Conservation (phyloP, 2,113 vertebrate genomes). For the Tricholaema leucomelas region DNA sequence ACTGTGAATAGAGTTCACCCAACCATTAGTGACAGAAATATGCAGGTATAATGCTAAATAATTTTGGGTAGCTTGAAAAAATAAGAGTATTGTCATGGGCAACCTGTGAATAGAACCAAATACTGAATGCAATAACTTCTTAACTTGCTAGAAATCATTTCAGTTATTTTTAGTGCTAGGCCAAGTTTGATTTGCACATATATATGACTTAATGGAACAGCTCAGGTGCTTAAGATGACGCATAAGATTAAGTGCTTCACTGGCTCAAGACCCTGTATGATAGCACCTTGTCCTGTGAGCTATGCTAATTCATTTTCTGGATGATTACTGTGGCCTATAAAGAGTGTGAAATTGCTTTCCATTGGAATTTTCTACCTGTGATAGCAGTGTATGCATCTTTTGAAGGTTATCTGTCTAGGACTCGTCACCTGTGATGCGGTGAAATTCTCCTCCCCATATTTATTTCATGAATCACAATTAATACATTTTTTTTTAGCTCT, state of each 20-base stretch:
- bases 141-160: not conserved
- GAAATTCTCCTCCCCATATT: slow-evolving; percentile 25
- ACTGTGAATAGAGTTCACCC: not conserved
- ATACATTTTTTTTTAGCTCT: slow-evolving; percentile 16
- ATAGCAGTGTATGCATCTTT: not conserved
- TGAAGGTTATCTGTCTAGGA: slow-evolving; percentile 30
- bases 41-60: not conserved
- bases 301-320: slow-evolving; percentile 21
- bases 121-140: not conserved
- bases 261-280: slow-evolving; percentile 17
- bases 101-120: not conserved
- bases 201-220: not conserved
- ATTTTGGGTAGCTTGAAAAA: not conserved
- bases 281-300: not conserved
- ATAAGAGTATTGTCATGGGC: not conserved
- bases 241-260: slow-evolving; percentile 19
- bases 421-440: not conserved
- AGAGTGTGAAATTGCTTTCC: slow-evolving; percentile 37
- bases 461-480: slow-evolving; percentile 30
- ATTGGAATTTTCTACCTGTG: slow-evolving; percentile 21
- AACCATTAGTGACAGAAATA: not conserved
- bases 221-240: slow-evolving; percentile 6
- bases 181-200: not conserved
- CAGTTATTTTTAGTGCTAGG: not conserved
- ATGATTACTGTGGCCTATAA: not conserved